A percentile compares a stretch with the other conserved stretches of the same genome.
Evolutionary conservation across 2,113 vertebrate species (phyloP).

Genomic region (Dipodomys ordii): DNA sequence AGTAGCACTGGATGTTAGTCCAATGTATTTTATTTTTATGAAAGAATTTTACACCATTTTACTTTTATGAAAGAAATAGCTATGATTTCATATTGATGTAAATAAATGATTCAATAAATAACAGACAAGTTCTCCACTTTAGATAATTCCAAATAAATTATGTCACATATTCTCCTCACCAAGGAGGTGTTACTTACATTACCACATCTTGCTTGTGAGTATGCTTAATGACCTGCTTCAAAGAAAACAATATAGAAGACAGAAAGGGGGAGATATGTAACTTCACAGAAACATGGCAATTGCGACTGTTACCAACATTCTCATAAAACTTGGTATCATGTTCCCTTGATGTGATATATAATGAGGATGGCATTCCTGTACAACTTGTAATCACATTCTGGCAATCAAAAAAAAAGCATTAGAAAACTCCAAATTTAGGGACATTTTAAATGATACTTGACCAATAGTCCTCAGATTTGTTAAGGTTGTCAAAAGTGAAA

Average conservation of each 20-base stretch:
- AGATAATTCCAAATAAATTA: slow-evolving; percentile 40
- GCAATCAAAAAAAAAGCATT: slow-evolving; percentile 13
- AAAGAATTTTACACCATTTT: no score
- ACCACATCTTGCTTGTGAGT: not conserved
- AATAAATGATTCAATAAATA: slow-evolving; percentile 17
- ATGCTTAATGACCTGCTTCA: not conserved
- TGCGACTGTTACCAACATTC: not conserved
- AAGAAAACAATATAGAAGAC: not conserved
- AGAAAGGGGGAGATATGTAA: not conserved
- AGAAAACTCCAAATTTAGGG: slow-evolving; percentile 1
- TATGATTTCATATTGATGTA: not conserved
- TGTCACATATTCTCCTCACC: not conserved
- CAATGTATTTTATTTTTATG: not conserved
- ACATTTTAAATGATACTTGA: slow-evolving; percentile 22
- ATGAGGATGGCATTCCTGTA: not conserved
- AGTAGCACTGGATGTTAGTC: slow-evolving; percentile 26
- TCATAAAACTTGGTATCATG: not conserved
- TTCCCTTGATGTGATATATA: slow-evolving; percentile 3
- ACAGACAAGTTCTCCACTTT: not conserved
- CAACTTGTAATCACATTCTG: slow-evolving; percentile 2
- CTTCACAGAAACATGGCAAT: not conserved
- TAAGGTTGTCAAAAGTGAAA: not conserved
- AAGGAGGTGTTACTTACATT: slow-evolving; percentile 8
- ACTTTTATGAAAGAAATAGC: slow-evolving; percentile 13
- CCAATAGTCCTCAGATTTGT: slow-evolving; percentile 22